Evolutionary conservation across 2,113 vertebrate species (phyloP).

Genomic region (Boulengeromyrus knoepffleri): DNA sequence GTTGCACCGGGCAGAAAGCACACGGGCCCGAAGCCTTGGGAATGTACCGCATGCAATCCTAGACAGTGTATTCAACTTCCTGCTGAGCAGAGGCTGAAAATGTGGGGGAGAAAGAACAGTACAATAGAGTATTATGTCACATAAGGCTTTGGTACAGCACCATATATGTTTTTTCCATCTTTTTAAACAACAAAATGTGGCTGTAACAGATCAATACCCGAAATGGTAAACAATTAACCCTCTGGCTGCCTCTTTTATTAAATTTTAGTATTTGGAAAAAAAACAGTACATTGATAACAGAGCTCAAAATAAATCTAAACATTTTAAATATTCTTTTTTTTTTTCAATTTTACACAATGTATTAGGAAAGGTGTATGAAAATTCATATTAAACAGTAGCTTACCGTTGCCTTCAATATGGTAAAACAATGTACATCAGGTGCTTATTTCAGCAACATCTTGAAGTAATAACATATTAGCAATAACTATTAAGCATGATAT

Average conservation of each 20-base stretch:
- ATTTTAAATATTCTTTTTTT: slow-evolving; percentile 26
- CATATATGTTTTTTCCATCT: slow-evolving; percentile 45
- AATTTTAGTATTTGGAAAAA: not conserved
- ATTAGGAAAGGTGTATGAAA: slow-evolving; percentile 37
- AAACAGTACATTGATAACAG: not conserved
- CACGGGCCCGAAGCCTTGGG: not conserved
- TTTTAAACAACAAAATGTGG: slow-evolving; percentile 45
- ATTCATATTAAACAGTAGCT: slow-evolving; percentile 25
- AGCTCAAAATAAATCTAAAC: slow-evolving; percentile 23
- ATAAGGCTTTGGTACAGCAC: slow-evolving; percentile 79
- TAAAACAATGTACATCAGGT: slow-evolving; percentile 4
- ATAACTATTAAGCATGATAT: not conserved
- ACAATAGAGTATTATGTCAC: slow-evolving; percentile 37
- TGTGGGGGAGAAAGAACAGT: not conserved
- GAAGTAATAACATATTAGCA: slow-evolving; percentile 11
- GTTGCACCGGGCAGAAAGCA: not conserved
- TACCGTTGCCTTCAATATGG: slow-evolving; percentile 16
- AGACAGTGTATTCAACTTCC: slow-evolving; percentile 20
- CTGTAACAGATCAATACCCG: slow-evolving; percentile 61
- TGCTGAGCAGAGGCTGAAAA: slow-evolving; percentile 23
- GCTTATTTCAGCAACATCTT: slow-evolving; percentile 2
- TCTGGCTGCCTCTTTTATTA: slow-evolving; percentile 49
- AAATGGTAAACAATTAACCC: slow-evolving; percentile 61
- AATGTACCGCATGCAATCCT: slow-evolving; percentile 2
- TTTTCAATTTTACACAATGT: slow-evolving; percentile 12